Evolutionary conservation across 1,140 invertebrate genomes (phyloP).

Genomic region (Melitaea cinxia): DNA sequence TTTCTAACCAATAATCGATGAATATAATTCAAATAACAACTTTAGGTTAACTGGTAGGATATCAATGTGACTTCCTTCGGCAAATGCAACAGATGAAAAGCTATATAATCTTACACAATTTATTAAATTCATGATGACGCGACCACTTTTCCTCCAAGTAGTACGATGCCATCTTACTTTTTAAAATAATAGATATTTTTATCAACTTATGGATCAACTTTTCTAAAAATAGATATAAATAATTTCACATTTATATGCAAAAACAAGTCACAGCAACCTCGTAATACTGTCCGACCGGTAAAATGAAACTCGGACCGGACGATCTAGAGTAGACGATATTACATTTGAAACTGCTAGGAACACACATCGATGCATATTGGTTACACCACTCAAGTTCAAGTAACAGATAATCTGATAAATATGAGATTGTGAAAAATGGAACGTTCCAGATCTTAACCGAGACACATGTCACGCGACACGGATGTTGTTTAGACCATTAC

Average conservation of each 20-base stretch:
- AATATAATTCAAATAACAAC: conserved; percentile 13
- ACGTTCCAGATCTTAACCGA: conserved; percentile 43
- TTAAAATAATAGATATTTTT: not conserved
- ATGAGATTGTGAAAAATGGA: conserved; percentile 55
- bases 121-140: not conserved
- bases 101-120: not conserved
- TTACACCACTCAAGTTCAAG: conserved; percentile 55
- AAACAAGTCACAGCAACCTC: conserved; percentile 19
- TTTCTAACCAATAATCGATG: conserved; percentile 21
- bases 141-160: not conserved
- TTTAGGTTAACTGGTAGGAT: not conserved
- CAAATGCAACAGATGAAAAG: not conserved
- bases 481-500: conserved; percentile 23
- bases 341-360: conserved; percentile 63
- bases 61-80: not conserved
- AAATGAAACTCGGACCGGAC: conserved; percentile 56
- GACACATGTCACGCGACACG: conserved; percentile 23
- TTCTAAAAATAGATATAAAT: not conserved
- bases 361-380: conserved; percentile 62
- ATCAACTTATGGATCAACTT: not conserved
- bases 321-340: conserved; percentile 50
- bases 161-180: no score
- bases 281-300: conserved; percentile 30
- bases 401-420: conserved; percentile 53
- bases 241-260: not conserved